Evolutionary conservation across 2,113 vertebrate species (phyloP).

Genomic region (Poecilia latipinna): DNA sequence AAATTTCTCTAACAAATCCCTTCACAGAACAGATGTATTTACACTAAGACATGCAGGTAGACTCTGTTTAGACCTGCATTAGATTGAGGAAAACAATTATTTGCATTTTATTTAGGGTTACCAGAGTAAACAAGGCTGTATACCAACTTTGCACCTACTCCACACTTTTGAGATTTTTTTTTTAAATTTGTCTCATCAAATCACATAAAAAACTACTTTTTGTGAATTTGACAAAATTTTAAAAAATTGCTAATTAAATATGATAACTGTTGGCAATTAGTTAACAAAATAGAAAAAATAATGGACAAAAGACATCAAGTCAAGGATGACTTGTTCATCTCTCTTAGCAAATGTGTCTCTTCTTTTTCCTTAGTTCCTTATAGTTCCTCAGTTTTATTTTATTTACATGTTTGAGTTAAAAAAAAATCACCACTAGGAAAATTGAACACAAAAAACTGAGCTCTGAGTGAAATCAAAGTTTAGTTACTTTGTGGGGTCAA

Average conservation of each 20-base stretch:
- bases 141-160: neutral
- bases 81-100: too few relatives aligned
- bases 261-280: neutral
- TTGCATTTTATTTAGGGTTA: too few relatives aligned
- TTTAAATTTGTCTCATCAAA: neutral
- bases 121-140: neutral
- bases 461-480: neutral
- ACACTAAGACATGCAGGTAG: too few relatives aligned
- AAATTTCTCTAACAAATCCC: too few relatives aligned
- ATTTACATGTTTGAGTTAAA: neutral
- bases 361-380: too few relatives aligned
- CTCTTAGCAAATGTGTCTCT: too few relatives aligned
- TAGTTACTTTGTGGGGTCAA: neutral
- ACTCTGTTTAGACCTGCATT: too few relatives aligned
- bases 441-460: neutral
- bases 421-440: neutral
- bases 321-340: neutral
- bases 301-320: neutral
- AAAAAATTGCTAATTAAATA: neutral
- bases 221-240: neutral
- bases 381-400: too few relatives aligned
- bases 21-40: too few relatives aligned
- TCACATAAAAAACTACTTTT: too few relatives aligned
- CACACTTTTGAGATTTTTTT: too few relatives aligned
- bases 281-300: neutral